Evolutionary conservation across 1,140 invertebrate genomes (phyloP), one percentile per base, ranked within the genome.

Genomic region (Listronotus oregonensis): DNA sequence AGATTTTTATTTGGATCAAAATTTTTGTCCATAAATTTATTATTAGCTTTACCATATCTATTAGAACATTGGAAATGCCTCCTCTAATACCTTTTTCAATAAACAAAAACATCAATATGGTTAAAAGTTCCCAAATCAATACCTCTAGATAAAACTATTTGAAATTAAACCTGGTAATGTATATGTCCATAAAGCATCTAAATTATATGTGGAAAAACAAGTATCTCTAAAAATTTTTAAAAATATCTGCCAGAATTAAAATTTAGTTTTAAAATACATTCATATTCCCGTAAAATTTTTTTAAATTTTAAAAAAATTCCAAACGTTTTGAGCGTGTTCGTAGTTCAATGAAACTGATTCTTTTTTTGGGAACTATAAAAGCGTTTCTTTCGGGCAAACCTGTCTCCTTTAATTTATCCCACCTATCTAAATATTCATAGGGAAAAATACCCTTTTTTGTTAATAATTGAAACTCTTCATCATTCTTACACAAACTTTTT

Each of bases 261-360:
- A 82, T 77, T 82, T 77, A n/a, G 70, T 71, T 69, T 76, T 78
- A 8, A 79, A 54, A 67, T 81, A 82, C n/a, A 82, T 39, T 76
- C 73, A 73, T 80, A 81, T 37, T 82, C 74, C 7, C 73, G 65
- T 17, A 82, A 44, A 47, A 55, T 77, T 69, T 74, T 46, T 55
- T n/a, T n/a, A n/a, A n/a, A 49, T 52, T 17, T 66, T 21, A 67
- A 67, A 81, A 47, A 70, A 66, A 73, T 84, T 83, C 67, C 83
- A 84, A 11, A 81, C 80, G 31, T 61, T 55, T 17, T 15, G 6
- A 78, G 58, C 40, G 80, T 68, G 62, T 71, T 55, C 8, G 78
- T 81, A 44, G 39, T 59, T 62, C 78, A 60, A 73, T 75, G 54
- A 43, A 72, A 57, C 11, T 77, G 70, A 68, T 77, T 67, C 59